Base-by-base conservation (phyloP, 2,797 vertebrate species). In the Muscicapa striata region DNA sequence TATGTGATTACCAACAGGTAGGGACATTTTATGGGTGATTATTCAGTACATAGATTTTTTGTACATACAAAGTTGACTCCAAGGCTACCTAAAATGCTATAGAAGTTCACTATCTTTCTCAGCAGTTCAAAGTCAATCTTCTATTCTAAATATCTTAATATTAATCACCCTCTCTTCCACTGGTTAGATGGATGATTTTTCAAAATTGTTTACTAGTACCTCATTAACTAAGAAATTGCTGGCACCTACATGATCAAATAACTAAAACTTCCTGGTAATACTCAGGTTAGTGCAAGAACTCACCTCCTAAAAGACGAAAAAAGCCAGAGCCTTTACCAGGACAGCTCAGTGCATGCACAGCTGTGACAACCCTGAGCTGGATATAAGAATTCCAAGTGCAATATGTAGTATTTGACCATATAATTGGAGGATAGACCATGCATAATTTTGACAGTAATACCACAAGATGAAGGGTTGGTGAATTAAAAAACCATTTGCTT, bases 211-310 rank as follows among this genome's bases (percentile, higher is more conserved):
- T 87, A 45, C 34, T 23, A 27, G 5, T 21, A 20, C 5, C 2
- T 45, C 12, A 21, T 41, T 55, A 76, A 61, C 14, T 10, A 74
- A 58, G 16, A 12, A 92, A 38, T 36, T 23, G 6, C 19, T 46
- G 49, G 27, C 68, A 78, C 86, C 82, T 95, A 59, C 82, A 78
- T 54, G 15, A 62, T 63, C 61, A 96, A 94, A 95, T 59, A 94
- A n/a, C 38, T n/a, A 55, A 85, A 59, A 17, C 29, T 62, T 77
- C 62, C 24, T 69, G 69, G 40, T n/a, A 89, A 69, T 78, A 66
- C 57, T 93, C 62, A 68, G 36, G 32, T 94, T 86, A 80, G 20
- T n/a, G 18, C 13, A 27, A 80, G 40, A 55, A 46, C 52, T 79
- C 14, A 16, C 23, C 15, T 83, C 38, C 45, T 36, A 54, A 57